Conservation (phyloP, 2,888 invertebrate genomes). For the Panopea generosa region DNA sequence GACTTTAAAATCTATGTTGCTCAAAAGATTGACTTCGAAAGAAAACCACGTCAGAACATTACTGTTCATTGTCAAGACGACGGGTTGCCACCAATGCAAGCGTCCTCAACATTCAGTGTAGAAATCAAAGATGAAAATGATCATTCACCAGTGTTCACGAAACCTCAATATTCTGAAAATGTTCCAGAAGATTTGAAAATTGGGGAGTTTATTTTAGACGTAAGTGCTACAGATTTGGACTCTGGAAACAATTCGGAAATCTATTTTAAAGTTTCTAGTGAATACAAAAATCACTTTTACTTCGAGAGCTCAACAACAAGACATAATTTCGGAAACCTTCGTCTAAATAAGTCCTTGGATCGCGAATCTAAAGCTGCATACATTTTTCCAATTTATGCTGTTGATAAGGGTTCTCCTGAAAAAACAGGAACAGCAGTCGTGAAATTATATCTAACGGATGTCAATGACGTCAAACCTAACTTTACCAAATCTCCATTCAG, state of each 20-base stretch:
- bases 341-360: conserved; percentile 49
- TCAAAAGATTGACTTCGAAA: conserved; percentile 76
- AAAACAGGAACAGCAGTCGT: conserved; percentile 52
- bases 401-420: conserved; percentile 31
- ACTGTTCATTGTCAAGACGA: conserved; percentile 58
- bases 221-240: conserved; percentile 53
- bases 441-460: conserved; percentile 49
- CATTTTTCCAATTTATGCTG: conserved; percentile 46
- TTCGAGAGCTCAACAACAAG: conserved; percentile 41
- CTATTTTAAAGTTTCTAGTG: conserved; percentile 39
- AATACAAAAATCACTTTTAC: conserved; percentile 40
- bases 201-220: conserved; percentile 40
- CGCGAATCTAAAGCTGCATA: conserved; percentile 48
- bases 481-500: conserved; percentile 48
- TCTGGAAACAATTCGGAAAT: conserved; percentile 46
- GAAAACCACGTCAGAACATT: conserved; percentile 33
- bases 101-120: conserved; percentile 43
- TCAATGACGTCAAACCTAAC: conserved; percentile 53
- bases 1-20: conserved; percentile 86
- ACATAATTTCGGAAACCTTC: conserved; percentile 32
- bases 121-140: conserved; percentile 56
- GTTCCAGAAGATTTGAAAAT: conserved; percentile 45
- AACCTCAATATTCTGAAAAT: conserved; percentile 31
- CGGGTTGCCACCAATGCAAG: conserved; percentile 45
- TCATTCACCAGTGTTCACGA: conserved; percentile 45